Conservation (phyloP, 2,888 invertebrate species). For the Salpingus planirostris region DNA sequence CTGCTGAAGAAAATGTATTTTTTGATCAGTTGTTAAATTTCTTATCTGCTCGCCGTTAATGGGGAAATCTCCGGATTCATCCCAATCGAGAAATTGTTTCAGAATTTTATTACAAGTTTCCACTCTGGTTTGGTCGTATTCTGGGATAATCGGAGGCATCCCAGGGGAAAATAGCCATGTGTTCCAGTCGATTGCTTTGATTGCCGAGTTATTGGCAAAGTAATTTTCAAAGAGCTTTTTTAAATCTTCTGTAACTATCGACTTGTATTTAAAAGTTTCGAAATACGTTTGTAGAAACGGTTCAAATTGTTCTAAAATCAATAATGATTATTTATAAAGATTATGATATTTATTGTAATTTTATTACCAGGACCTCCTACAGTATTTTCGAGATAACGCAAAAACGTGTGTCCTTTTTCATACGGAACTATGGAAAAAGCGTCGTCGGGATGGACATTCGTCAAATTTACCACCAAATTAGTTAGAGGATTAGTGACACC, state of each 20-base stretch:
- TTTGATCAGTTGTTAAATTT: constrained; percentile 51
- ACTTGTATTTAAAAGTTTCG: constrained; percentile 67
- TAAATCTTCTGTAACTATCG: constrained; percentile 76
- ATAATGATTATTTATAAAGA: no score
- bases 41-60: constrained; percentile 47
- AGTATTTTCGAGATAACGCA: constrained; percentile 75
- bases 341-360: no score
- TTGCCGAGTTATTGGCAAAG: constrained; percentile 50
- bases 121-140: constrained; percentile 62
- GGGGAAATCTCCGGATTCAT: constrained; percentile 36
- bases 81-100: constrained; percentile 48
- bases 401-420: constrained; percentile 83
- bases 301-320: constrained; percentile 56
- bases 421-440: constrained; percentile 86
- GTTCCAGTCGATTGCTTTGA: constrained; percentile 72
- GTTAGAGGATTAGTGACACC: constrained; percentile 62
- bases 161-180: constrained; percentile 74
- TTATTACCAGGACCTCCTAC: constrained; percentile 80
- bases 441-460: constrained; percentile 82
- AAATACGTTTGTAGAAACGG: constrained; percentile 77
- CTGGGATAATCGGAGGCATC: constrained; percentile 81
- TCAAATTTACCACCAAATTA: constrained; percentile 67
- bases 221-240: constrained; percentile 62
- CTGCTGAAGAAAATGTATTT: constrained; percentile 58
- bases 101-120: constrained; percentile 52